phyloP scores from a whole-genome alignment of 2,113 vertebrate species.

The Tragelaphus scriptus region DNA sequence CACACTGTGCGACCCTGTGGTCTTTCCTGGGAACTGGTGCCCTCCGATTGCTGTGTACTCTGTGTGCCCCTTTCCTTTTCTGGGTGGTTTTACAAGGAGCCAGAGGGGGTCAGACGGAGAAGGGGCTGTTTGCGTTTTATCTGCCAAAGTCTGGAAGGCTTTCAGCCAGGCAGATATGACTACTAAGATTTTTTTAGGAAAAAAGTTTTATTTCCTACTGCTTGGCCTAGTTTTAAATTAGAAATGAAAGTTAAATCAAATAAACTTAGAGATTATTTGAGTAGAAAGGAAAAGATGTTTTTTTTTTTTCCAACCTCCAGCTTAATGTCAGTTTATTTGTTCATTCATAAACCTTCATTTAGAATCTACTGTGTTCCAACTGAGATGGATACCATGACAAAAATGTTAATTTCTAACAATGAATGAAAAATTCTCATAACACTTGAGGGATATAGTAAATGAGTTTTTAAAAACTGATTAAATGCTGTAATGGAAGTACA shows the following conservation, averaged over 20 bases:
- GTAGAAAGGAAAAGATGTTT: neutral
- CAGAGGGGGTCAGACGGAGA: neutral
- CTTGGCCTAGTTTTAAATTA: conserved; percentile 58
- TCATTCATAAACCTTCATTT: neutral
- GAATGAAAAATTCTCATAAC: neutral
- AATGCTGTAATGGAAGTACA: neutral
- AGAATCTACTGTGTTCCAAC: neutral
- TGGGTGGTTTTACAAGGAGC: neutral
- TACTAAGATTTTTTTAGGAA: conserved; percentile 54
- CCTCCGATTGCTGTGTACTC: neutral
- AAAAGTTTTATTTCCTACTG: conserved; percentile 41
- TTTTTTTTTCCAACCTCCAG: neutral
- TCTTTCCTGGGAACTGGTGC: neutral
- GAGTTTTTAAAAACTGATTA: neutral
- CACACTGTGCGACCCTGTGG: no score
- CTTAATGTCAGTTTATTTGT: neutral
- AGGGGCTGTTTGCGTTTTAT: neutral
- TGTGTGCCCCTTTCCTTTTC: neutral
- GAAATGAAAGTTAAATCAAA: conserved; percentile 44
- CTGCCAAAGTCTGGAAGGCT: neutral
- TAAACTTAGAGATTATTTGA: neutral
- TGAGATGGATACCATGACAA: neutral
- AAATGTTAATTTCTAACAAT: neutral
- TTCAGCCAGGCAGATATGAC: neutral
- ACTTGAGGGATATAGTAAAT: neutral